Evolutionary conservation across 2,888 invertebrate genomes (phyloP).

Genomic region (Aromia moschata): DNA sequence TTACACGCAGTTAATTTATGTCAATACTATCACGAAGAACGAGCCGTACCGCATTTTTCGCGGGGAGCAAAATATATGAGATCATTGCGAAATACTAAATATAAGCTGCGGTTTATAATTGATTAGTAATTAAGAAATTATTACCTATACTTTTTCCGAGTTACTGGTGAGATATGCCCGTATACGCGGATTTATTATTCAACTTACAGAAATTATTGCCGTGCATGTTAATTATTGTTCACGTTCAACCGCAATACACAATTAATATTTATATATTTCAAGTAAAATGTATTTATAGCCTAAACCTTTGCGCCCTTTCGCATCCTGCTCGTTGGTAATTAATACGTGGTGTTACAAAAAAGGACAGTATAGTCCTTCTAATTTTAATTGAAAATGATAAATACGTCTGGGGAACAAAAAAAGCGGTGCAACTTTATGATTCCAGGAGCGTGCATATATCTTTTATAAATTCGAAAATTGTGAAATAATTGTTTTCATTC

Average conservation of each 20-base stretch:
- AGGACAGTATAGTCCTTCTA: too few species aligned
- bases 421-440: too few species aligned
- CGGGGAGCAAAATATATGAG: conserved; percentile 21
- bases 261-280: background rate
- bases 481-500: too few species aligned
- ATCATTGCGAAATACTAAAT: conserved; percentile 23
- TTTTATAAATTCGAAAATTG: too few species aligned
- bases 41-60: conserved; percentile 16
- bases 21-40: conserved; percentile 19
- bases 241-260: conserved; percentile 8
- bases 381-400: too few species aligned
- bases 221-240: conserved; percentile 16
- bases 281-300: background rate
- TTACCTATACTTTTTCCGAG: conserved; percentile 24
- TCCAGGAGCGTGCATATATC: too few species aligned
- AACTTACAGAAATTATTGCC: conserved; percentile 6
- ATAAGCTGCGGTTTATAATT: conserved; percentile 22
- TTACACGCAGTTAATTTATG: conserved; percentile 27
- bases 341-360: too few species aligned
- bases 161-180: conserved; percentile 18
- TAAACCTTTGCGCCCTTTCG: background rate
- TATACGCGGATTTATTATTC: conserved; percentile 17
- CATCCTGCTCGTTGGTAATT: background rate
- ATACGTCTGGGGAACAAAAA: too few species aligned
- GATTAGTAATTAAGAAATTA: conserved; percentile 26